Base-by-base conservation (phyloP, 2,888 invertebrate genomes). In the Pyrrhia umbra region DNA sequence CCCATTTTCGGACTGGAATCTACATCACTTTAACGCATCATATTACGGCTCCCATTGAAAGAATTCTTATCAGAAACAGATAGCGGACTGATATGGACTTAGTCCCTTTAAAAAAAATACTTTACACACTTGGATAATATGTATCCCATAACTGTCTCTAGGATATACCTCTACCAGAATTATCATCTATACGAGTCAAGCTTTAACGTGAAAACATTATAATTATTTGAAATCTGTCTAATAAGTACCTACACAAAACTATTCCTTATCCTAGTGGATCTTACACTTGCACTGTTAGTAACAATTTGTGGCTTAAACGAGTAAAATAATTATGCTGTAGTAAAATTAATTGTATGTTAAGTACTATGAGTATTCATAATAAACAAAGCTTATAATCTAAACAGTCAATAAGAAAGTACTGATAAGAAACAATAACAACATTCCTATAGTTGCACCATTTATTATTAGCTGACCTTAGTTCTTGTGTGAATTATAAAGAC, bases 391-490 rank as follows among this genome's bases (percentile, higher is more conserved):
- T 65, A 23, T 43, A 70, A 60, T 50, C 45, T 60, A 58, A 52
- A 75, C 40, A 54, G 56, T 30, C 45, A 65, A 58, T 57, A 70
- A 65, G 70, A 62, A 69, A 65, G 60, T 65, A 42, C 40, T 60
- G 73, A 75, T 77, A 76, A 77, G 51, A 62, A 67, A 37, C 27
- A 68, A 60, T 50, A 60, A 76, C 43, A 54, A 66, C 43, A 73
- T 55, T 46, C 51, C 49, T 47, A 15, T 21, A 43, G 23, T 39
- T 23, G 25, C 39, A 39, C 18, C 25, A 34, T 23, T 43, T 50
- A 40, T 50, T 21, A 46, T 50, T 71, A 52, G 15, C 46, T 46
- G 37, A 72, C 50, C 34, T 65, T 39, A 39, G 9, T 50, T 58
- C 30, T 49, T 30, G 15, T 10, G 20, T 37, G 23, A 52, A 42